Conservation (phyloP, 2,888 invertebrate genomes). For the Psylliodes chrysocephalus region DNA sequence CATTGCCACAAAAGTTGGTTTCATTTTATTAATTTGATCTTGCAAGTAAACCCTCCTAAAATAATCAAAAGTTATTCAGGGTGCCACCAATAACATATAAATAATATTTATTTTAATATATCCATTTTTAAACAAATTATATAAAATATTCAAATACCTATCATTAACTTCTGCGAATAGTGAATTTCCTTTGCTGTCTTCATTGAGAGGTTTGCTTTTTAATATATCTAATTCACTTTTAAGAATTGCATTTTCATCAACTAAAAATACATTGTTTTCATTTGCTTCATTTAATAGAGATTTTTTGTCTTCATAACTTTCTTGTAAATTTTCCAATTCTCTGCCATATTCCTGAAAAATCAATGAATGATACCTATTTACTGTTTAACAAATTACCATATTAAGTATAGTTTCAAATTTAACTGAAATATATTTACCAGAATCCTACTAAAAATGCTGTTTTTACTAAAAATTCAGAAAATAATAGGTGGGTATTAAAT, state of each 20-base stretch:
- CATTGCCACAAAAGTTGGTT: constrained; percentile 51
- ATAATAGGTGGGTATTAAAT: no score
- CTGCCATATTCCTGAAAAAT: constrained; percentile 39
- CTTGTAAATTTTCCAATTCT: constrained; percentile 46
- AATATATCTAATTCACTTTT: constrained; percentile 53
- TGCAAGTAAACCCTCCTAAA: constrained; percentile 55
- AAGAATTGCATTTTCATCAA: constrained; percentile 52
- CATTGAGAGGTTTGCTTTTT: constrained; percentile 54
- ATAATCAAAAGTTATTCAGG: no score
- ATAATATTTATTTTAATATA: no score
- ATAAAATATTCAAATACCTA: constrained; percentile 45
- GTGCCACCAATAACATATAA: no score
- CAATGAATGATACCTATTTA: not conserved
- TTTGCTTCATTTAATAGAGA: constrained; percentile 52
- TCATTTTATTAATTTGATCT: constrained; percentile 53
- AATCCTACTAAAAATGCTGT: no score
- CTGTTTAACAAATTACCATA: not conserved
- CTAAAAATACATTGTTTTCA: constrained; percentile 49
- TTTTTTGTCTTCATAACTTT: constrained; percentile 48
- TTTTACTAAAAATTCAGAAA: no score
- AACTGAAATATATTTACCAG: no score
- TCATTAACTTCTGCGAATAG: constrained; percentile 61
- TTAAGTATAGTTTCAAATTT: not conserved
- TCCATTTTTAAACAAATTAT: no score
- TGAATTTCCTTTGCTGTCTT: constrained; percentile 57